These are phyloP conservation scores for Agrochola macilenta DNA, from an alignment of 2,888 invertebrate species.

Conservation along the genomic window DNA sequence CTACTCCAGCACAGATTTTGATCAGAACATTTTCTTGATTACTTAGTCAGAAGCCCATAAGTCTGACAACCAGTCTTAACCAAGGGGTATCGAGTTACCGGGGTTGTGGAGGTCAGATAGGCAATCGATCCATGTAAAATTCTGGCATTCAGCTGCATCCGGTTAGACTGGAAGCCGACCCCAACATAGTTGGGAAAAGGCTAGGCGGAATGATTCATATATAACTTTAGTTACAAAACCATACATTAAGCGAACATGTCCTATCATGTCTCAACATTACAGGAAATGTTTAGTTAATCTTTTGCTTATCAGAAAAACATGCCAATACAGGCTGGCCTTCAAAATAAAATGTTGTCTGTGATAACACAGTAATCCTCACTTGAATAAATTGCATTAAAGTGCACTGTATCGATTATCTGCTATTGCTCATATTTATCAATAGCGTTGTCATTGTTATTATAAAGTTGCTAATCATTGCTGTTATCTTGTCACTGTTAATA, in stretches of 20 bases:
- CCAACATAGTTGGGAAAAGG: not conserved
- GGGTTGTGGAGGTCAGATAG: not conserved
- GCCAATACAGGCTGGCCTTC: not conserved
- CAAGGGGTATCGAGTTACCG: not conserved
- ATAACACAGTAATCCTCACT: not conserved
- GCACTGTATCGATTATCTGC: slow-evolving; percentile 12
- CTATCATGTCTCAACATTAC: not conserved
- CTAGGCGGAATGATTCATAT: no score
- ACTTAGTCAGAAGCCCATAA: not conserved
- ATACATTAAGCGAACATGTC: not conserved
- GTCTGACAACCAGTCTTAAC: not conserved
- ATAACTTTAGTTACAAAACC: not conserved
- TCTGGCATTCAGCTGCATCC: not conserved
- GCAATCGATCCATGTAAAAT: not conserved
- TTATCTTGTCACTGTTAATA: not conserved
- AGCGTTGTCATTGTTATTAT: not conserved
- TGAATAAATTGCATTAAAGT: slow-evolving; percentile 23
- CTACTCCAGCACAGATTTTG: no score
- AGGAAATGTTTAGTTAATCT: not conserved
- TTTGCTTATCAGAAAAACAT: not conserved
- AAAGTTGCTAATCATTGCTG: not conserved
- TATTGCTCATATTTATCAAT: not conserved
- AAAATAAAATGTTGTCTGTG: not conserved
- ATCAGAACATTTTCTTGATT: no score
- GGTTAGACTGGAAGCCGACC: not conserved